A percentile compares a stretch with the other conserved stretches of the same genome.
Evolutionary conservation across 2,888 invertebrate species (phyloP).

Genomic region (Arrhopalites spinosus): DNA sequence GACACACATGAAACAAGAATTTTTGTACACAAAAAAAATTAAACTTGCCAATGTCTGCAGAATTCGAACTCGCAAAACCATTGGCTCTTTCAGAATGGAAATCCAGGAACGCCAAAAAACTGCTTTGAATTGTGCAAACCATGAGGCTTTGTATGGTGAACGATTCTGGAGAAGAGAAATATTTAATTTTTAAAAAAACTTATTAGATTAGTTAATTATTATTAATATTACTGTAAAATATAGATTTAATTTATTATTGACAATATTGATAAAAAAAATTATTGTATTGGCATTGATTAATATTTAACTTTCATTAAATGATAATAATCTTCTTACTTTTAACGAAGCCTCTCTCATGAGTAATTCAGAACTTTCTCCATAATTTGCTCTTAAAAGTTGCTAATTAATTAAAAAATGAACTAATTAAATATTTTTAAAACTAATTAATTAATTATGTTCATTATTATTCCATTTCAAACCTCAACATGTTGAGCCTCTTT

Average conservation of each 20-base stretch:
- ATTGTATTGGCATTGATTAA: too few relatives aligned
- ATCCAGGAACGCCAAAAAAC: constrained; percentile 90
- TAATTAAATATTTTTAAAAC: too few relatives aligned
- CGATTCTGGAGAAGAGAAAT: constrained; percentile 53
- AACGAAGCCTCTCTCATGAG: not conserved
- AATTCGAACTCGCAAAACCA: constrained; percentile 84
- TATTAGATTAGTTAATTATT: too few relatives aligned
- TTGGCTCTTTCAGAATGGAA: constrained; percentile 85
- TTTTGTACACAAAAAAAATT: not conserved
- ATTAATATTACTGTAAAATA: too few relatives aligned
- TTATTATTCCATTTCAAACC: not conserved
- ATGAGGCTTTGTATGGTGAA: constrained; percentile 79
- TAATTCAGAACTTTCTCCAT: constrained; percentile 17
- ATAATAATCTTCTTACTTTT: too few relatives aligned
- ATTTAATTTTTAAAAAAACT: too few relatives aligned
- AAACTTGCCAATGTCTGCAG: constrained; percentile 83
- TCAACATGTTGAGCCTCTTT: not conserved
- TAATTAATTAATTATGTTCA: too few relatives aligned
- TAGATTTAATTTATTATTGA: too few relatives aligned
- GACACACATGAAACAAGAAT: not conserved
- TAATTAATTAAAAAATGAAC: too few relatives aligned
- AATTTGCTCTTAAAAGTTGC: too few relatives aligned
- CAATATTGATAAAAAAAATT: too few relatives aligned
- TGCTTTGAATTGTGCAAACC: constrained; percentile 85
- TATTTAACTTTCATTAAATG: too few relatives aligned